A percentile compares a stretch with the other conserved stretches of the same genome.
Evolutionary conservation across 2,888 invertebrate genomes (phyloP).

Genomic region (Eupsilia transversa): DNA sequence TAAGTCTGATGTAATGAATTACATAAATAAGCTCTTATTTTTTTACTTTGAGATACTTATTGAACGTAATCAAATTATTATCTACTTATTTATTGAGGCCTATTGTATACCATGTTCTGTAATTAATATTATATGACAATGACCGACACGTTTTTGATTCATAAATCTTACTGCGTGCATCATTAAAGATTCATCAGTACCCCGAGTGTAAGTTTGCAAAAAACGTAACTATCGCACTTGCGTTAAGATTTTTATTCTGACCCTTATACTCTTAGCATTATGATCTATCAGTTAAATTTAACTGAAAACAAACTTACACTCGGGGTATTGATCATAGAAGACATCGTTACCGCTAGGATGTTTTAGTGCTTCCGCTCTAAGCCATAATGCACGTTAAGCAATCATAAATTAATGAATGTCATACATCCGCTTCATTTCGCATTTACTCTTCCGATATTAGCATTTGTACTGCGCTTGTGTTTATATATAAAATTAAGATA

Average conservation of each 20-base stretch:
- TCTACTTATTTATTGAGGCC: neutral
- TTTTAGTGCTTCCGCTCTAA: conserved; percentile 16
- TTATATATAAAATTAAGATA: neutral
- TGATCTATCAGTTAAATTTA: too few species aligned
- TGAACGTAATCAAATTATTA: neutral
- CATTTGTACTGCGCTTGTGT: neutral
- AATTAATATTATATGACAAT: conserved; percentile 3
- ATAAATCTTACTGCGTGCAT: neutral
- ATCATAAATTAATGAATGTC: neutral
- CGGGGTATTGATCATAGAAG: too few species aligned
- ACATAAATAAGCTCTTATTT: conserved; percentile 32
- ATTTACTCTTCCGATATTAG: neutral
- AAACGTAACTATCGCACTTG: too few species aligned
- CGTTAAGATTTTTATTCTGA: too few species aligned
- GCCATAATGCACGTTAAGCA: conserved; percentile 5
- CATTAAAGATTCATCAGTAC: too few species aligned
- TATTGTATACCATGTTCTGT: neutral
- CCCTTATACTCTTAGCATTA: too few species aligned
- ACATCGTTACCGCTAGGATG: conserved; percentile 8
- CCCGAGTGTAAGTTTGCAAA: too few species aligned
- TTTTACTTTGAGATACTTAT: conserved; percentile 11
- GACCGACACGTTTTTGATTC: conserved; percentile 8
- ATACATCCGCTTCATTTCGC: neutral
- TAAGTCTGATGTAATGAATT: conserved; percentile 47
- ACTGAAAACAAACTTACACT: too few species aligned